Base-by-base conservation (phyloP, 2,797 vertebrate species). In the Coranthus polyacanthus region DNA sequence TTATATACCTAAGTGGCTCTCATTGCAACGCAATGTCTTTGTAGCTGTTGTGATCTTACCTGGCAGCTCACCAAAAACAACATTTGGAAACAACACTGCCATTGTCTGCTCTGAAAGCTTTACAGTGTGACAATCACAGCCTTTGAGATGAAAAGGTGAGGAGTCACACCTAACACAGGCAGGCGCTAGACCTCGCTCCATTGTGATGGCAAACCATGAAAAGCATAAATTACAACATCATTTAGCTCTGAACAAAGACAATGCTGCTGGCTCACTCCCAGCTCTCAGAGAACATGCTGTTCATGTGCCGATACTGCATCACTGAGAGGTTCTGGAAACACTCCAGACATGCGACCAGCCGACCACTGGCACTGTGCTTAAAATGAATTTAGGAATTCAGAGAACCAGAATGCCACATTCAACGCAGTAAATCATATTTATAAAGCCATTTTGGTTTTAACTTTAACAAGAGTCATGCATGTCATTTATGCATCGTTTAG, bases 221-320 rank as follows among this genome's bases (percentile, higher is more conserved):
- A 70, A 76, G 72, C 81, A 51, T 59, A 39, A 38, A 75, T 72
- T 61, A 75, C 56, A 67, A 22, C 72, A 65, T 83, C 22, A 43
- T 73, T 57, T 71, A 45, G 55, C 24, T 52, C 4, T 52, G 11
- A 63, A 83, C 84, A 85, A 85, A 83, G 67, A 39, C 69, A 46
- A 4, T 1, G 45, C 18, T 34, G 47, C 73, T 82, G 77, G 79
- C 84, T 38, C 0, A 7, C 67, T 75, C 72, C 62, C 79, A 79
- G 71, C 62, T 62, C 63, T 0, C 60, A 53, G 71, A 78, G 84
- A 85, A 87, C 86, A 77, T 49, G 64, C 69, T 83, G 69, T 82
- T 75, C 65, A 50, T 81, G 59, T 66, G 76, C 67, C 44, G 73
- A 72, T 78, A 63, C 47, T 51, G 66, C 57, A 68, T 62, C 73